These are phyloP conservation scores for Ectemnius continuus DNA, from an alignment of 2,888 invertebrate species.

Conservation along the genomic window DNA sequence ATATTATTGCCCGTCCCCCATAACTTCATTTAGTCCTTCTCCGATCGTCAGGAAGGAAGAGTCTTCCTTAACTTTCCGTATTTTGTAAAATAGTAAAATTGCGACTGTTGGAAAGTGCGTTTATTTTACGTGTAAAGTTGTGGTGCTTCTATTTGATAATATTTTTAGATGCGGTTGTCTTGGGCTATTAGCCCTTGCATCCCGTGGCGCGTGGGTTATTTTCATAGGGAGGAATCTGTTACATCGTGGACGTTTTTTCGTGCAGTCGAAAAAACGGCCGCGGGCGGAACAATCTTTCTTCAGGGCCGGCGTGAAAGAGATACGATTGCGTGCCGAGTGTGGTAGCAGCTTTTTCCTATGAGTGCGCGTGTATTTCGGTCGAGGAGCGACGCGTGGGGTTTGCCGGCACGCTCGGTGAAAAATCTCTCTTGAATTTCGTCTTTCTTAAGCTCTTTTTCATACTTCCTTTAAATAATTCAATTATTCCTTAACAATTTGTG, in stretches of 20 bases:
- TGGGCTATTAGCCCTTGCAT: too few relatives aligned
- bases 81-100: too few relatives aligned
- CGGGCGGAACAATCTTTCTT: neutral
- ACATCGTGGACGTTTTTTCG: neutral
- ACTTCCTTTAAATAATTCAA: too few relatives aligned
- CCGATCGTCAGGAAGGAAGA: too few relatives aligned
- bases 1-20: neutral
- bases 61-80: too few relatives aligned
- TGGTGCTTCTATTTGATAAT: too few relatives aligned
- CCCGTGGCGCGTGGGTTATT: neutral
- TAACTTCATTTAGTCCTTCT: neutral
- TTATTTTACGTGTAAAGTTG: too few relatives aligned
- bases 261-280: neutral
- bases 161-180: too few relatives aligned
- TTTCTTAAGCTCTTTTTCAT: neutral
- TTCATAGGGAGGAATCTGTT: neutral
- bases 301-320: conserved; percentile 7
- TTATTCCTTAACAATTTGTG: too few relatives aligned
- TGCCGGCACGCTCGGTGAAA: too few relatives aligned
- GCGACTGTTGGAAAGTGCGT: too few relatives aligned
- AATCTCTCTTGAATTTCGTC: neutral
- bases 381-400: conserved; percentile 35
- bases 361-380: conserved; percentile 30
- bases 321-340: conserved; percentile 4
- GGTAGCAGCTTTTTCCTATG: neutral